Conservation (phyloP, 2,113 vertebrate species). For the Channa argus region DNA sequence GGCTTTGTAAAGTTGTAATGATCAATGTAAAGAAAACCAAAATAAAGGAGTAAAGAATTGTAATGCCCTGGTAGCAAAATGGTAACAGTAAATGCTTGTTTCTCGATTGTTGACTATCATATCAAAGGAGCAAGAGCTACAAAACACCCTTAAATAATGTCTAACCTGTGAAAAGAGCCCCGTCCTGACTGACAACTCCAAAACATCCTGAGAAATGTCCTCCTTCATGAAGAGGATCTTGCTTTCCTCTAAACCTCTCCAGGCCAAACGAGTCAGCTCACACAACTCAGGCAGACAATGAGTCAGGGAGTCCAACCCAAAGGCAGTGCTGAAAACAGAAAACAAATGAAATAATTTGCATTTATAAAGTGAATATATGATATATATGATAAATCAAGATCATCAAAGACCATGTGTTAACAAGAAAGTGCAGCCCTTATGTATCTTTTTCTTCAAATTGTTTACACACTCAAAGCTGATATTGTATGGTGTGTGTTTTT, state of each 20-base stretch:
- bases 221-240: conserved; percentile 83
- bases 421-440: no score
- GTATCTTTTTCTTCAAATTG: no score
- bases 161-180: conserved; percentile 85
- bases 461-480: no score
- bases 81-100: no score
- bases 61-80: no score
- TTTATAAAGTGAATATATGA: no score
- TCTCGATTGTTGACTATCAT: no score
- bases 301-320: conserved; percentile 36
- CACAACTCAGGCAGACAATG: conserved; percentile 69
- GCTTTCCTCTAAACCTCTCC: conserved; percentile 83
- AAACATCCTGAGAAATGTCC: conserved; percentile 75
- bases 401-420: no score
- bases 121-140: no score
- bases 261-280: conserved; percentile 84
- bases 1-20: background rate
- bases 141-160: background rate
- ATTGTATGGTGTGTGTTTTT: no score
- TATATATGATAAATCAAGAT: no score
- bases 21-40: background rate
- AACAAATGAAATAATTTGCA: background rate
- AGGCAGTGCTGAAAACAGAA: conserved; percentile 10
- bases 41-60: no score
- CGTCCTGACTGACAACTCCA: conserved; percentile 81